Percentiles rank a stretch among this genome's conserved stretches.
phyloP scores from a whole-genome alignment of 2,797 vertebrate genomes.

The Spea hammondii region DNA sequence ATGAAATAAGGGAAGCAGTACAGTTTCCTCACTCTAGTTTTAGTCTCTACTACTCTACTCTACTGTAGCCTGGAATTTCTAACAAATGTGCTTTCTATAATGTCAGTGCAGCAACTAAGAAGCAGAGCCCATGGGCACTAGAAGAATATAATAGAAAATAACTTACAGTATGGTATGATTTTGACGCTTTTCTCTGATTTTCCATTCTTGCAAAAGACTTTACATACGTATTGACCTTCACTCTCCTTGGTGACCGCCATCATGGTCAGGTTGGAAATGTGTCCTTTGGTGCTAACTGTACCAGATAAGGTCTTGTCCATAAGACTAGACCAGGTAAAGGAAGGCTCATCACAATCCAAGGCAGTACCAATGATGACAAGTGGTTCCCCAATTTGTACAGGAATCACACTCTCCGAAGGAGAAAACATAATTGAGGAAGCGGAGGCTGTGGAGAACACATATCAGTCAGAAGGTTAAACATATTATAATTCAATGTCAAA shows the following conservation, averaged over 20 bases:
- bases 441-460: constrained; percentile 64
- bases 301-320: constrained; percentile 60
- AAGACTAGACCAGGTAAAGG: constrained; percentile 75
- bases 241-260: constrained; percentile 65
- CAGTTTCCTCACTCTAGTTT: too few relatives aligned
- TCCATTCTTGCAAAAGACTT: constrained; percentile 65
- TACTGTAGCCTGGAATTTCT: too few relatives aligned
- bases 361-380: constrained; percentile 71
- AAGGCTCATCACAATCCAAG: constrained; percentile 68
- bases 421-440: constrained; percentile 71
- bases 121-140: too few relatives aligned
- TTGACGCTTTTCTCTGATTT: constrained; percentile 58
- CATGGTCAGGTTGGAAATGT: constrained; percentile 69
- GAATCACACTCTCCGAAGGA: constrained; percentile 52
- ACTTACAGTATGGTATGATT: constrained; percentile 85
- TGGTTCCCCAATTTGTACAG: constrained; percentile 65
- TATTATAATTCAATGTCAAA: too few relatives aligned
- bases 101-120: too few relatives aligned
- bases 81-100: too few relatives aligned
- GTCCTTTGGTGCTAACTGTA: constrained; percentile 8
- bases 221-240: constrained; percentile 74
- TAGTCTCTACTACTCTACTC: too few relatives aligned
- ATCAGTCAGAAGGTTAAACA: neutral
- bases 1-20: too few relatives aligned
- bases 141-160: neutral